Percentiles rank a stretch among this genome's conserved stretches.
Evolutionary conservation across 2,113 vertebrate genomes (phyloP).

Genomic region (Myiagra hebetior): DNA sequence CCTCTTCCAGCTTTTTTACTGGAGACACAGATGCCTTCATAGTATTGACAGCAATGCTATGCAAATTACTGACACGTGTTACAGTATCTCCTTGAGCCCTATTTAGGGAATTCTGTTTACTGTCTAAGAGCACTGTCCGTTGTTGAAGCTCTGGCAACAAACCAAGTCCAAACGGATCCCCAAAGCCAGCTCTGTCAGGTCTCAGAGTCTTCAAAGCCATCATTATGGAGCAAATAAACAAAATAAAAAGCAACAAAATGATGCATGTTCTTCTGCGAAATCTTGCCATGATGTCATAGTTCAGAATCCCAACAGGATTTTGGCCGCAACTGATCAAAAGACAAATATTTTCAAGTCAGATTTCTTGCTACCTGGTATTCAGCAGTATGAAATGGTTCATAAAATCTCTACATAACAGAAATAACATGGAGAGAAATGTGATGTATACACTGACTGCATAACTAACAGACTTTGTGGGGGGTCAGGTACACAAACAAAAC

Average conservation of each 20-base stretch:
- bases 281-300: slow-evolving; percentile 89
- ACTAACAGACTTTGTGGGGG: background rate
- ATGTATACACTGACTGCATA: background rate
- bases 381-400: background rate
- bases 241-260: slow-evolving; percentile 78
- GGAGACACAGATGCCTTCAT: slow-evolving; percentile 58
- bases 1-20: slow-evolving; percentile 65
- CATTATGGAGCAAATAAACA: slow-evolving; percentile 84
- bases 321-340: slow-evolving; percentile 61
- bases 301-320: slow-evolving; percentile 61
- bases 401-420: background rate
- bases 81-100: slow-evolving; percentile 54
- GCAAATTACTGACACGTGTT: slow-evolving; percentile 30
- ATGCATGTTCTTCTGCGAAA: slow-evolving; percentile 87
- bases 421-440: background rate
- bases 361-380: background rate
- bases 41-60: slow-evolving; percentile 22
- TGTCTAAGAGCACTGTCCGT: slow-evolving; percentile 30
- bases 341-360: slow-evolving; percentile 52
- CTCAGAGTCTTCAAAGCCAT: slow-evolving; percentile 84
- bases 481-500: background rate
- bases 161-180: slow-evolving; percentile 74
- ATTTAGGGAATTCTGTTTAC: slow-evolving; percentile 17
- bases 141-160: slow-evolving; percentile 73
- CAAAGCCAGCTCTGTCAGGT: slow-evolving; percentile 79